These are phyloP conservation scores for Trichacis sp. DNA, from an alignment of 2,888 invertebrate genomes.

Conservation along the genomic window DNA sequence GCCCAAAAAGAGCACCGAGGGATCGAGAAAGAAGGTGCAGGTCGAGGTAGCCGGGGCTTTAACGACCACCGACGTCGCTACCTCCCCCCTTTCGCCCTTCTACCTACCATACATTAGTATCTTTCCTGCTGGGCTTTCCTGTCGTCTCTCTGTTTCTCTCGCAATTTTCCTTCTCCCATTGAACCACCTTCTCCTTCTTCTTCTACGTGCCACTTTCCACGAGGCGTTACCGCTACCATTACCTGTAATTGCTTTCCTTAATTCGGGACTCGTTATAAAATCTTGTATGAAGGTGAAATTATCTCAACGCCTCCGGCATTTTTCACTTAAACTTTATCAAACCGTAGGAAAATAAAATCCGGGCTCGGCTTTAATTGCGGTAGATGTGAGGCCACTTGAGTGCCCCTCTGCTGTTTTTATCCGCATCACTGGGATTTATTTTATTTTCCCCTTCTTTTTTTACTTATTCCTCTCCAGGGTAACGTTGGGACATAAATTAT, in stretches of 20 bases:
- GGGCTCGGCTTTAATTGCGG: background rate
- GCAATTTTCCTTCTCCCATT: conserved; percentile 12
- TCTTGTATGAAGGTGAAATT: conserved; percentile 13
- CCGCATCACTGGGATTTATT: background rate
- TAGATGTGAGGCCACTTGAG: background rate
- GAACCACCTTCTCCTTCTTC: conserved; percentile 1
- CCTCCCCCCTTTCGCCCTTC: conserved; percentile 14
- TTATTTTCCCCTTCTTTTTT: background rate
- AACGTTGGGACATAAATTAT: background rate
- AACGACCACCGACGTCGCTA: conserved; percentile 47
- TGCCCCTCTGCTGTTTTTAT: background rate
- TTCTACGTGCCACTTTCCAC: conserved; percentile 13
- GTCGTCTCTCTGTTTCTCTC: conserved; percentile 17
- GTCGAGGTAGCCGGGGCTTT: conserved; percentile 39
- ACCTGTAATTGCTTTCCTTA: conserved; percentile 64
- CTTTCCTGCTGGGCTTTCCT: conserved; percentile 29
- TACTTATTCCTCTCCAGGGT: background rate
- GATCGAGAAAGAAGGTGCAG: conserved; percentile 19
- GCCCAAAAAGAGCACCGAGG: conserved; percentile 46
- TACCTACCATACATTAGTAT: conserved; percentile 41
- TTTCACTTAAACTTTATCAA: conserved; percentile 2
- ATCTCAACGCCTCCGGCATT: background rate
- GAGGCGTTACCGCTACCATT: conserved; percentile 53
- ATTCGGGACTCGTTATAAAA: conserved; percentile 47
- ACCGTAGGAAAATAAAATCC: conserved; percentile 1